Conservation (phyloP, 1,140 invertebrate species). For the Condylostylus longicornis region DNA sequence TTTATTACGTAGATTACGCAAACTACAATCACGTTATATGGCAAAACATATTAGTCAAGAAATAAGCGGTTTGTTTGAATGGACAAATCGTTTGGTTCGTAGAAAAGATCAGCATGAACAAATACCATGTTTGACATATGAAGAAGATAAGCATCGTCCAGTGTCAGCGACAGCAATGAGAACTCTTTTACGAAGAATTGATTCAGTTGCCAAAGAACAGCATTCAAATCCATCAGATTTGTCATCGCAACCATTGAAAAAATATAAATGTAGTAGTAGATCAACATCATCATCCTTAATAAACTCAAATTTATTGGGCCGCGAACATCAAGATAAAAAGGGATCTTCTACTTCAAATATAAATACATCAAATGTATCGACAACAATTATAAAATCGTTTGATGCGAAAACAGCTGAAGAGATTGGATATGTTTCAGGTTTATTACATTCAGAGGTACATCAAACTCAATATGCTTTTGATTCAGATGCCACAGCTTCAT, state of each 20-base stretch:
- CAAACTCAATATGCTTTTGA: constrained; percentile 61
- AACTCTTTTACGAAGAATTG: constrained; percentile 22
- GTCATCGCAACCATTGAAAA: constrained; percentile 3
- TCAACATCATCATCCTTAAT: constrained; percentile 2
- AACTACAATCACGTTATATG: constrained; percentile 54
- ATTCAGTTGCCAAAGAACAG: constrained; percentile 18
- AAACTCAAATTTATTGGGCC: not conserved
- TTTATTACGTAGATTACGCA: constrained; percentile 52
- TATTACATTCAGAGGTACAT: constrained; percentile 50
- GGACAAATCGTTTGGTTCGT: constrained; percentile 39
- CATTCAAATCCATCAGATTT: constrained; percentile 12
- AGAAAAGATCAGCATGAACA: constrained; percentile 4
- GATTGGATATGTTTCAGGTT: constrained; percentile 49
- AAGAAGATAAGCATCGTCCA: constrained; percentile 18
- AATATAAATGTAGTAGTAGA: constrained; percentile 11
- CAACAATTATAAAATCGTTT: constrained; percentile 32
- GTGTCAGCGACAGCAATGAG: constrained; percentile 21
- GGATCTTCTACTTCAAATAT: constrained; percentile 39
- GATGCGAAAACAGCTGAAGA: constrained; percentile 35
- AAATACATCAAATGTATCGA: constrained; percentile 37
- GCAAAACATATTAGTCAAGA: constrained; percentile 62
- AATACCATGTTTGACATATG: constrained; percentile 13
- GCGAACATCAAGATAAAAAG: not conserved
- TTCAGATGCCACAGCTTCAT: constrained; percentile 84
- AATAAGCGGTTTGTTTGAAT: constrained; percentile 51